phyloP scores from a whole-genome alignment of 2,113 vertebrate genomes.

The Chionis minor region DNA sequence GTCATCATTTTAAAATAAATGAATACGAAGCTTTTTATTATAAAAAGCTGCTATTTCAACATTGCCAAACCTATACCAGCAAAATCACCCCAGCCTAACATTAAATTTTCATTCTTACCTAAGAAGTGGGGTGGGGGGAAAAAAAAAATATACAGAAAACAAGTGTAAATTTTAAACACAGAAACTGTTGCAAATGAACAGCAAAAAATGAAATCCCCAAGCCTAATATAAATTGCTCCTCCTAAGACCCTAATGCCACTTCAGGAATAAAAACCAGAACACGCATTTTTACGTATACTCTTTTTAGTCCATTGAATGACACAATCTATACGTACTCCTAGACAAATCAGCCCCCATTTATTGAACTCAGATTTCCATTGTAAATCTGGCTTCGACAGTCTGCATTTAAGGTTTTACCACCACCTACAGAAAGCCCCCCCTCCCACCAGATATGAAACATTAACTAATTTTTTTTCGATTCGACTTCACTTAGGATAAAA shows the following conservation, averaged over 20 bases:
- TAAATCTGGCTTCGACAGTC: neutral
- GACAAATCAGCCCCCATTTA: neutral
- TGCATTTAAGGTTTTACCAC: neutral
- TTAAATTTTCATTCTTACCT: slow-evolving; percentile 6
- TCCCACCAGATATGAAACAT: neutral
- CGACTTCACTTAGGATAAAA: neutral
- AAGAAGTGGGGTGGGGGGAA: neutral
- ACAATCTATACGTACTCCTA: neutral
- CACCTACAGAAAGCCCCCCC: neutral
- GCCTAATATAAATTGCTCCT: neutral
- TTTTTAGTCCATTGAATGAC: neutral
- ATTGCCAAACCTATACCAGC: neutral
- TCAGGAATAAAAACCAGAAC: neutral
- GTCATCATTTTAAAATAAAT: rapidly evolving
- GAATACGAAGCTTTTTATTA: neutral
- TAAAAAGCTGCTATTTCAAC: neutral
- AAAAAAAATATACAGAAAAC: neutral
- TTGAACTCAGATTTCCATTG: neutral
- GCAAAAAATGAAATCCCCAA: neutral
- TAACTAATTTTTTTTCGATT: neutral
- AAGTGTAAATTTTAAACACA: neutral
- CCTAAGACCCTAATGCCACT: neutral
- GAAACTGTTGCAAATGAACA: neutral
- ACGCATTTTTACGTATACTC: neutral
- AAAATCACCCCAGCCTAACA: neutral